Conservation (phyloP, 2,888 invertebrate species). For the Rotaria magnacalcarata region DNA sequence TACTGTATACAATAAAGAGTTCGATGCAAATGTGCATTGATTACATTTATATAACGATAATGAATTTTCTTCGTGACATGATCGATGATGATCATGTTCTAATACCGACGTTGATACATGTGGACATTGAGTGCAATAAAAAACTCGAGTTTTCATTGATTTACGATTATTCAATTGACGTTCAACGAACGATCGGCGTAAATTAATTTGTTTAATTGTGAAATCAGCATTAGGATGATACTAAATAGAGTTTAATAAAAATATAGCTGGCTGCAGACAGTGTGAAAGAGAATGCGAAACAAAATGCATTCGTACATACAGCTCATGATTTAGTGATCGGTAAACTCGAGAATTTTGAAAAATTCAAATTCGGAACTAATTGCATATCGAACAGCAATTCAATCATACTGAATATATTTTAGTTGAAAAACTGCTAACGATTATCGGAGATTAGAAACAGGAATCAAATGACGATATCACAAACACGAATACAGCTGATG, state of each 20-base stretch:
- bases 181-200: neutral
- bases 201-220: neutral
- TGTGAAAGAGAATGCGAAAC: too few species aligned
- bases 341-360: too few species aligned
- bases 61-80: neutral
- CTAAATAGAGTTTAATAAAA: neutral
- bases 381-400: too few species aligned
- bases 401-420: too few species aligned
- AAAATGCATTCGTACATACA: too few species aligned
- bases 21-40: slow-evolving; percentile 1
- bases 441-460: too few species aligned
- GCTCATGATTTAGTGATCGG: too few species aligned
- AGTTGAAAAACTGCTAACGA: too few species aligned
- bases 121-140: neutral
- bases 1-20: slow-evolving; percentile 15
- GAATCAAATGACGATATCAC: too few species aligned
- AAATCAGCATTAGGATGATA: neutral
- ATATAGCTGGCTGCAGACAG: too few species aligned
- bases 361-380: too few species aligned
- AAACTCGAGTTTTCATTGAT: neutral
- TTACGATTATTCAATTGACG: neutral
- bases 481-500: too few species aligned
- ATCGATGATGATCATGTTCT: neutral
- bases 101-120: neutral
- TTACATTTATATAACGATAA: neutral